phyloP scores from a whole-genome alignment of 2,113 vertebrate genomes.

The Passer montanus region DNA sequence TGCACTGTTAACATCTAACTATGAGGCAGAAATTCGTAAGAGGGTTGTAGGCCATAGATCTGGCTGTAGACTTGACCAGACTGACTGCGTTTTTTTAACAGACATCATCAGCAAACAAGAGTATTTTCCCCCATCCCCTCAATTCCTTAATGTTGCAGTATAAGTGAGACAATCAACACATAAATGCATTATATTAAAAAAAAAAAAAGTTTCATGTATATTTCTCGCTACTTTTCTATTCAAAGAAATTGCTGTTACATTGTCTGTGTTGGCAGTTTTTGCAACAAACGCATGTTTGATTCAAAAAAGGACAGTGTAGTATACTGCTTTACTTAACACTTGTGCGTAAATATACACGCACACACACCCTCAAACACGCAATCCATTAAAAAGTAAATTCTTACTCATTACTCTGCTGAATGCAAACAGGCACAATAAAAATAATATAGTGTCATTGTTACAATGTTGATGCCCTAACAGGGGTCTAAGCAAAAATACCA shows the following conservation, averaged over 20 bases:
- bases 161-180: neutral
- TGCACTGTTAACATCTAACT: neutral
- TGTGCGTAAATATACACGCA: neutral
- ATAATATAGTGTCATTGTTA: neutral
- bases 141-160: neutral
- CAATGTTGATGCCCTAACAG: neutral
- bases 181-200: neutral
- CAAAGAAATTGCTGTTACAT: neutral
- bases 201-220: neutral
- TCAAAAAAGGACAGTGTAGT: neutral
- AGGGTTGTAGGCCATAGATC: neutral
- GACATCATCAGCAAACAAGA: neutral
- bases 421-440: neutral
- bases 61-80: neutral
- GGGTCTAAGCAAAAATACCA: neutral
- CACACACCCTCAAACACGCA: neutral
- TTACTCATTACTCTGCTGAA: neutral
- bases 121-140: fast-evolving
- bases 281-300: neutral
- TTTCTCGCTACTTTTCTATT: neutral
- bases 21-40: neutral
- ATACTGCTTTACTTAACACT: neutral
- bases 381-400: neutral
- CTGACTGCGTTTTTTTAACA: neutral
- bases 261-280: neutral